Conservation (phyloP, 1,140 invertebrate species). For the Arctopsyche grandis region DNA sequence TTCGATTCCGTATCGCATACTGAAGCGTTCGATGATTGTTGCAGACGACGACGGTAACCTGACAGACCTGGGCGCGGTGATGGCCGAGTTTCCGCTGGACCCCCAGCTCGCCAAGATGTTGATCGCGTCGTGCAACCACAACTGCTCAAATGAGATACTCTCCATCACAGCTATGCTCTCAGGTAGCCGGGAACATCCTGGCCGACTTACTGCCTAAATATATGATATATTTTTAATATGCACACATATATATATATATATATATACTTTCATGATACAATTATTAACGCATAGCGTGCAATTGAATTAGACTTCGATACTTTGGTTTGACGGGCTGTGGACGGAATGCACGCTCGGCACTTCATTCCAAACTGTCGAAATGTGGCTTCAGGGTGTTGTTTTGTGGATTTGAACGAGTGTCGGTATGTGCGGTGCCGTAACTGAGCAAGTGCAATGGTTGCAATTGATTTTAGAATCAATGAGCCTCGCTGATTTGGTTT, state of each 20-base stretch:
- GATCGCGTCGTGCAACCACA: conserved; percentile 95
- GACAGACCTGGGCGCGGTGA: conserved; percentile 96
- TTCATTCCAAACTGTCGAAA: too few species aligned
- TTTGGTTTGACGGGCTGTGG: not conserved
- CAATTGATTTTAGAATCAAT: too few species aligned
- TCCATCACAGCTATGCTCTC: conserved; percentile 99
- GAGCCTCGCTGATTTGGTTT: too few species aligned
- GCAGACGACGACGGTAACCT: conserved; percentile 95
- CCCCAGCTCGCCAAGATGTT: conserved; percentile 99
- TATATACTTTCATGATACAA: not conserved
- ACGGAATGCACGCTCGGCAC: not conserved
- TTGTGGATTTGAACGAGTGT: too few species aligned
- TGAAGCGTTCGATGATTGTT: conserved; percentile 42
- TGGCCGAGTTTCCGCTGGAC: conserved; percentile 99
- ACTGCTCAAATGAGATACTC: conserved; percentile 99
- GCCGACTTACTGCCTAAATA: conserved; percentile 20
- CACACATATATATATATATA: conserved; percentile 8
- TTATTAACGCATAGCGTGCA: too few species aligned
- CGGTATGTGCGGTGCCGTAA: too few species aligned
- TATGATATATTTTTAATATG: not conserved
- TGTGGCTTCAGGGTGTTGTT: too few species aligned
- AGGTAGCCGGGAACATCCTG: conserved; percentile 69
- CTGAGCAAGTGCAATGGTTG: too few species aligned
- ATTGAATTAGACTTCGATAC: not conserved
- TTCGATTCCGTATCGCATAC: not conserved